These are phyloP conservation scores for Napeogenes inachia DNA, from an alignment of 2,888 invertebrate genomes.

Conservation along the genomic window DNA sequence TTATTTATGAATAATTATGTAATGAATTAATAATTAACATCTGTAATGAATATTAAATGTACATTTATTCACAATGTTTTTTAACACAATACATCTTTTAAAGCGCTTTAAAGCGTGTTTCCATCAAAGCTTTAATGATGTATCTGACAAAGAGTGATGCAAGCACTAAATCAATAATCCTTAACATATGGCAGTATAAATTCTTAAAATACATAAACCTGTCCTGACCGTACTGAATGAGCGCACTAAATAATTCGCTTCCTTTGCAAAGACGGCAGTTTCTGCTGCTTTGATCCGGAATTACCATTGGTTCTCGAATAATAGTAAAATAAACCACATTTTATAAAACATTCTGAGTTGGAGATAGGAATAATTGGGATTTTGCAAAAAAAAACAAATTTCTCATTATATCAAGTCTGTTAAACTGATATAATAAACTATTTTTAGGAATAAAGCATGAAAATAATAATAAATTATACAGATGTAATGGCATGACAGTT, in stretches of 20 bases:
- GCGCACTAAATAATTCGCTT: conserved; percentile 33
- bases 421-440: no score
- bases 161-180: conserved; percentile 20
- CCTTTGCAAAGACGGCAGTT: conserved; percentile 46
- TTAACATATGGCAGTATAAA: conserved; percentile 20
- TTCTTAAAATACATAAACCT: conserved; percentile 23
- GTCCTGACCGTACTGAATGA: conserved; percentile 22
- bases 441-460: background rate
- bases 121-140: background rate
- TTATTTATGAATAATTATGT: background rate
- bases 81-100: no score
- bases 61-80: no score
- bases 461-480: background rate
- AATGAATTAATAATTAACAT: background rate
- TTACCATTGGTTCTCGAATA: background rate
- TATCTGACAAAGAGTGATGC: background rate
- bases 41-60: background rate
- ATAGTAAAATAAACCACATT: no score
- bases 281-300: conserved; percentile 28
- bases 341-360: no score
- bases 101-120: no score
- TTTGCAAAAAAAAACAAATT: no score
- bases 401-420: no score
- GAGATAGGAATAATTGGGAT: no score
- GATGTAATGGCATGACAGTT: background rate